Percentiles rank a stretch among this genome's conserved stretches.
Evolutionary conservation across 2,888 invertebrate genomes (phyloP).

Genomic region (Rhagonycha lutea): DNA sequence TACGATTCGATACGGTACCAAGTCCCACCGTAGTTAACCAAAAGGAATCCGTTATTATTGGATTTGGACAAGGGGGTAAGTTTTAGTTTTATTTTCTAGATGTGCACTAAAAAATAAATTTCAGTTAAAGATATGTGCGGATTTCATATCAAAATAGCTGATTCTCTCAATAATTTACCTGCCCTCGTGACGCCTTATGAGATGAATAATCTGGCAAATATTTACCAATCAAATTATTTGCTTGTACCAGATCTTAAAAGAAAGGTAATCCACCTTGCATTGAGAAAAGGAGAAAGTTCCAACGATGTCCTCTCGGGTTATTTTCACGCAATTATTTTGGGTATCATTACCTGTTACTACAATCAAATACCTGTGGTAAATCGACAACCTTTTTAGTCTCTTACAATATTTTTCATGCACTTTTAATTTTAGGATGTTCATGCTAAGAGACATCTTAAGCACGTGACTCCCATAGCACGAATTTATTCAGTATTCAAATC

Average conservation of each 20-base stretch:
- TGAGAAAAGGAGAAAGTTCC: conserved; percentile 59
- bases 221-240: conserved; percentile 62
- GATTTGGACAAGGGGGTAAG: conserved; percentile 56
- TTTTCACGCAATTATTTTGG: conserved; percentile 68
- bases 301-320: conserved; percentile 69
- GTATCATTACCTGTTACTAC: conserved; percentile 50
- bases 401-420: not conserved
- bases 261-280: conserved; percentile 60
- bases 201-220: conserved; percentile 52
- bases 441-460: conserved; percentile 47
- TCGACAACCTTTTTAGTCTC: not conserved
- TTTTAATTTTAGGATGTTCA: conserved; percentile 42
- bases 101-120: conserved; percentile 40
- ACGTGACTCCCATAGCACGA: conserved; percentile 47
- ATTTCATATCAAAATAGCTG: conserved; percentile 64
- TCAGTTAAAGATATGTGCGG: conserved; percentile 65
- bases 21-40: conserved; percentile 70
- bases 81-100: not conserved
- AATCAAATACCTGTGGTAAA: conserved; percentile 48
- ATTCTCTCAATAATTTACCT: conserved; percentile 57
- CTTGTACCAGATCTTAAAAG: conserved; percentile 57
- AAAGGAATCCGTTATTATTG: conserved; percentile 71
- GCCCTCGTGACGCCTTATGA: conserved; percentile 40
- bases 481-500: conserved; percentile 46
- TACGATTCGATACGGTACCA: conserved; percentile 64